These are phyloP conservation scores for Petaurus breviceps DNA, from an alignment of 2,113 vertebrate genomes.

Conservation along the genomic window DNA sequence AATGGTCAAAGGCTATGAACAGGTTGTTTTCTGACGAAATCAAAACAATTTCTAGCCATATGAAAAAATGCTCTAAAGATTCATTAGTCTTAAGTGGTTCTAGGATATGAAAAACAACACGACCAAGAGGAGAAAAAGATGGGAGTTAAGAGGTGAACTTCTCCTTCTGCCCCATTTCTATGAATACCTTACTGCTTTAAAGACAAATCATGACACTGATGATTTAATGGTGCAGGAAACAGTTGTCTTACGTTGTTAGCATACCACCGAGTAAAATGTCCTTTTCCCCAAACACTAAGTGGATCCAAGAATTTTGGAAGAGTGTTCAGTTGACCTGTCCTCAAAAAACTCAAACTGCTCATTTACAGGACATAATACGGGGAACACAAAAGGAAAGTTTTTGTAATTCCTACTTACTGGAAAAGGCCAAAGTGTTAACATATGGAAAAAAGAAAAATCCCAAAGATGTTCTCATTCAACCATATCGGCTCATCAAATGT, in stretches of 20 bases:
- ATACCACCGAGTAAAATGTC: background rate
- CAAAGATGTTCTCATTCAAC: background rate
- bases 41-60: background rate
- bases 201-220: background rate
- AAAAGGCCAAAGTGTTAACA: background rate
- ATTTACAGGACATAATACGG: background rate
- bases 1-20: background rate
- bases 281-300: background rate
- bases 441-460: background rate
- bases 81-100: background rate
- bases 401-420: background rate
- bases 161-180: background rate
- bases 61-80: background rate
- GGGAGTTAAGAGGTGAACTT: background rate
- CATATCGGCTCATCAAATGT: background rate
- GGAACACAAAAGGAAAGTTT: background rate
- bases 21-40: background rate
- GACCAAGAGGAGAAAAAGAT: background rate
- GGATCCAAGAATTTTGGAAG: background rate
- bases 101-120: background rate
- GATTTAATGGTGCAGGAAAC: background rate
- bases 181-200: too few species aligned
- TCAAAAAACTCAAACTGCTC: background rate
- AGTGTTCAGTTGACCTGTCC: background rate
- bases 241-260: background rate